Conservation (phyloP, 2,888 invertebrate species). For the Stegophylla sp. region DNA sequence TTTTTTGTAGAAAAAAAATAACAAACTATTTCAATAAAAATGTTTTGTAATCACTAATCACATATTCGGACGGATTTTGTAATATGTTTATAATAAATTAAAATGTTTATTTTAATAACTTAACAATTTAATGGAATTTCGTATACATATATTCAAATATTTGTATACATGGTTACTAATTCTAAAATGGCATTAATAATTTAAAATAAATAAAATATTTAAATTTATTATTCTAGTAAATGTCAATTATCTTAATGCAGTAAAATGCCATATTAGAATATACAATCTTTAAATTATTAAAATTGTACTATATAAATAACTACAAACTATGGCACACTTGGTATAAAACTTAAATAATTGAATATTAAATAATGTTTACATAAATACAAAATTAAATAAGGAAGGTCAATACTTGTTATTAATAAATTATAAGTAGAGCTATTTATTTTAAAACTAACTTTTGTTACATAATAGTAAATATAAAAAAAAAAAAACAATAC, state of each 20-base stretch:
- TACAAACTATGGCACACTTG: conserved; percentile 51
- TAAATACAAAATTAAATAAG: conserved; percentile 10
- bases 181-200: conserved; percentile 44
- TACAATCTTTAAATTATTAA: conserved; percentile 18
- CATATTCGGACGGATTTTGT: conserved; percentile 33
- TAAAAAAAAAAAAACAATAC: conserved; percentile 23
- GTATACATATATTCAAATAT: not conserved
- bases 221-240: not conserved
- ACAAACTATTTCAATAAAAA: conserved; percentile 2
- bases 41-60: conserved; percentile 20
- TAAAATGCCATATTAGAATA: conserved; percentile 26
- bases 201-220: not conserved
- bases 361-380: not conserved
- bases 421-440: not conserved
- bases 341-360: conserved; percentile 49
- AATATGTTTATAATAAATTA: not conserved
- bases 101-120: conserved; percentile 7
- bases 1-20: too few relatives aligned
- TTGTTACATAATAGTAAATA: conserved; percentile 1
- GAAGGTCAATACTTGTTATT: conserved; percentile 11
- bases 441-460: conserved; percentile 13
- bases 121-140: conserved; percentile 19
- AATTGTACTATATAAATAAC: conserved; percentile 19
- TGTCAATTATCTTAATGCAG: not conserved
- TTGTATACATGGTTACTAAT: conserved; percentile 3